Conservation (phyloP, 2,113 vertebrate species). For the Megaleporinus macrocephalus region DNA sequence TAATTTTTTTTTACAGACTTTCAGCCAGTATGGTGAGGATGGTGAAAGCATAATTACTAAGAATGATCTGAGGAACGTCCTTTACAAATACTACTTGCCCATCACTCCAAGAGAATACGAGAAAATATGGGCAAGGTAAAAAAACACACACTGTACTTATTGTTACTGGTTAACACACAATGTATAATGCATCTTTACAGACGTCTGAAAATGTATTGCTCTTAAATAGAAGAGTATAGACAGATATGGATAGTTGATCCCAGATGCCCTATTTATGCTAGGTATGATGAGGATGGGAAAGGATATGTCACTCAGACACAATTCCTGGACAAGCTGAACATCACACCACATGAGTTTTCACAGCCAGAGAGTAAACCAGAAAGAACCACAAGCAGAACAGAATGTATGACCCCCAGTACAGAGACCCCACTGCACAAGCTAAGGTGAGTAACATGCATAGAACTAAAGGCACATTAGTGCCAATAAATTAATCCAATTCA, state of each 20-base stretch:
- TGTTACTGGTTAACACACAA: too few species aligned
- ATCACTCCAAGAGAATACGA: slow-evolving; percentile 76
- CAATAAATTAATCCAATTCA: too few species aligned
- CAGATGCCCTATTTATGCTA: slow-evolving; percentile 45
- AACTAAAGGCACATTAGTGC: background rate
- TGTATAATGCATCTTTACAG: background rate
- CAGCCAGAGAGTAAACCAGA: background rate
- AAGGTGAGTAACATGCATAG: slow-evolving; percentile 23
- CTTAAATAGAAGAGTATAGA: background rate
- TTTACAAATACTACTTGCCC: slow-evolving; percentile 74
- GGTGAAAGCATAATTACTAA: slow-evolving; percentile 70
- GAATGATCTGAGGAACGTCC: slow-evolving; percentile 70
- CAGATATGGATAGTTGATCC: background rate
- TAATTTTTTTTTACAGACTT: slow-evolving; percentile 68
- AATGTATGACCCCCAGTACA: slow-evolving; percentile 1
- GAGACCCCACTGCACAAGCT: slow-evolving; percentile 26
- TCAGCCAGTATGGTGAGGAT: slow-evolving; percentile 68
- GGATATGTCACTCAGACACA: slow-evolving; percentile 73
- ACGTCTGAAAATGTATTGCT: too few species aligned
- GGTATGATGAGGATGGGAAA: slow-evolving; percentile 75
- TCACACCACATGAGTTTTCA: slow-evolving; percentile 31
- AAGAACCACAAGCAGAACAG: background rate
- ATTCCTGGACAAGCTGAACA: slow-evolving; percentile 72
- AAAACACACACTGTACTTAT: too few species aligned
- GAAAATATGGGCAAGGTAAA: slow-evolving; percentile 81